Evolutionary conservation across 2,888 invertebrate genomes (phyloP).

Genomic region (Tromatobia lineatoria): DNA sequence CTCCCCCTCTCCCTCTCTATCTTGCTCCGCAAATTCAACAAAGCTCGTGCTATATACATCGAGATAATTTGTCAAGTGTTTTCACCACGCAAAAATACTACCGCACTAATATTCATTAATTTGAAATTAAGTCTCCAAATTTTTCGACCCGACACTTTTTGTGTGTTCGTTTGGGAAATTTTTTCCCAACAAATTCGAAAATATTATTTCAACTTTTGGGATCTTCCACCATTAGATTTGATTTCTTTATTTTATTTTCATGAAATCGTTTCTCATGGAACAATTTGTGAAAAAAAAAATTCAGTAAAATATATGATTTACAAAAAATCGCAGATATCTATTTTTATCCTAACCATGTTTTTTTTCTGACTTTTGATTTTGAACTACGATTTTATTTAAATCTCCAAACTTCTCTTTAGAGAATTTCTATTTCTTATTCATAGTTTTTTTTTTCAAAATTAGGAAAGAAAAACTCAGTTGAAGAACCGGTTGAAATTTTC

Average conservation of each 20-base stretch:
- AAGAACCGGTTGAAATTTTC: no score
- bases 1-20: slow-evolving; percentile 61
- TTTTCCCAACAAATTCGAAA: slow-evolving; percentile 7
- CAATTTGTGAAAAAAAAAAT: no score
- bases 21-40: slow-evolving; percentile 70
- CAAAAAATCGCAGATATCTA: no score
- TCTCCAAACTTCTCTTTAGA: no score
- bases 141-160: slow-evolving; percentile 43
- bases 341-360: no score
- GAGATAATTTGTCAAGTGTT: slow-evolving; percentile 63
- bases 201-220: slow-evolving; percentile 1
- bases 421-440: no score
- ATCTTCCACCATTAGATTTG: not conserved
- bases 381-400: not conserved
- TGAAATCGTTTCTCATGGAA: not conserved
- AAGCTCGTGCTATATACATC: slow-evolving; percentile 66
- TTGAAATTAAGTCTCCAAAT: slow-evolving; percentile 76
- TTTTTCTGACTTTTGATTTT: no score
- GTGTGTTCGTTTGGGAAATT: slow-evolving; percentile 1
- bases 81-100: slow-evolving; percentile 29
- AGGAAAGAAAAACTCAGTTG: no score
- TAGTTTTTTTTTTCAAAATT: no score
- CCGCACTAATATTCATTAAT: slow-evolving; percentile 74
- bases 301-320: no score
- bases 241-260: not conserved